Conservation (phyloP, 1,140 invertebrate species). For the Drosophila busckii region DNA sequence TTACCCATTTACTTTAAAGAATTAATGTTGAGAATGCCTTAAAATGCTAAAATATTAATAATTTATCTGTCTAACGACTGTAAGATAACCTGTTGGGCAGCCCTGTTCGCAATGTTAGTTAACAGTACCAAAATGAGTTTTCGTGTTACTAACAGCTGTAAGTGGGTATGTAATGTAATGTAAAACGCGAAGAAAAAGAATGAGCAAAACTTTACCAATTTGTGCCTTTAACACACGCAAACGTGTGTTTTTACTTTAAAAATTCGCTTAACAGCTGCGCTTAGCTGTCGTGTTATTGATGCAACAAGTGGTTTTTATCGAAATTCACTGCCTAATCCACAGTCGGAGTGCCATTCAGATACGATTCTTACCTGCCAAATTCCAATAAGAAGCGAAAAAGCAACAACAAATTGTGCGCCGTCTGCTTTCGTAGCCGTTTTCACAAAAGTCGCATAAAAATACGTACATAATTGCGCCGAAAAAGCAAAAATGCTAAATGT, state of each 20-base stretch:
- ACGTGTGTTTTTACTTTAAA: constrained; percentile 31
- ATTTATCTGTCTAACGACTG: too few species aligned
- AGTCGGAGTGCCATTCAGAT: constrained; percentile 26
- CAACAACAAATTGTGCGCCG: constrained; percentile 42
- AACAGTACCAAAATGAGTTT: too few species aligned
- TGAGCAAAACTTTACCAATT: constrained; percentile 28
- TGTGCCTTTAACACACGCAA: constrained; percentile 34
- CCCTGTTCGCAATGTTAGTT: too few species aligned
- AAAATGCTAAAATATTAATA: too few species aligned
- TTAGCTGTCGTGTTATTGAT: constrained; percentile 8
- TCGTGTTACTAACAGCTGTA: too few species aligned
- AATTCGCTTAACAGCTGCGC: constrained; percentile 9
- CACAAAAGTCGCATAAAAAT: constrained; percentile 32
- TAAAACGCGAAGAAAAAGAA: constrained; percentile 19
- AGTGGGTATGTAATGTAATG: too few species aligned
- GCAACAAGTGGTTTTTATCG: constrained; percentile 59
- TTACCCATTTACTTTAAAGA: too few species aligned
- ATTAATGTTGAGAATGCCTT: too few species aligned
- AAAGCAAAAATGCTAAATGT: constrained; percentile 57
- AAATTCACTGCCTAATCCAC: constrained; percentile 28
- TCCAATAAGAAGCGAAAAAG: constrained; percentile 9
- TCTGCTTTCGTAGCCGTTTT: constrained; percentile 49
- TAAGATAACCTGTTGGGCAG: too few species aligned
- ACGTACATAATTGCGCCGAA: constrained; percentile 67
- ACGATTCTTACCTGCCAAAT: constrained; percentile 24